phyloP scores from a whole-genome alignment of 2,888 invertebrate genomes.

The Rhamnusium bicolor region DNA sequence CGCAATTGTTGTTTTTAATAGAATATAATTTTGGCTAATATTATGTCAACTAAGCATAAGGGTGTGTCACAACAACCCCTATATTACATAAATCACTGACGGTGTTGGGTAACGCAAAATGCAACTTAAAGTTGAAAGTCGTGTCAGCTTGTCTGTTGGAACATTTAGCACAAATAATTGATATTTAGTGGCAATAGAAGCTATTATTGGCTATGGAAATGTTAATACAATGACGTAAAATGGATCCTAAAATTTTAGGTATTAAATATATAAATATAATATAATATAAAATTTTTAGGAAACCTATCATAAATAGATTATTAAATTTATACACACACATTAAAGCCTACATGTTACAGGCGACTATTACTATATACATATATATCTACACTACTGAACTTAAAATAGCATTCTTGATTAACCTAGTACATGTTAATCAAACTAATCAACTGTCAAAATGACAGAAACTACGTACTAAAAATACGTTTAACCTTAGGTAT shows the following conservation, averaged over 20 bases:
- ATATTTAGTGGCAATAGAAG: conserved; percentile 37
- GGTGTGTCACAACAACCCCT: conserved; percentile 63
- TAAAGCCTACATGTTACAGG: no score
- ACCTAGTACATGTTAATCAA: no score
- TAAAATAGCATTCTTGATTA: no score
- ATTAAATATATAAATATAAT: no score
- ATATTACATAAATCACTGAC: conserved; percentile 59
- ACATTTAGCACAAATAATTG: conserved; percentile 54
- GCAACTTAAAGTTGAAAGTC: conserved; percentile 57
- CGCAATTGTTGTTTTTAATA: conserved; percentile 64
- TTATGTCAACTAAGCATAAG: conserved; percentile 65
- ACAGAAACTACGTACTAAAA: no score
- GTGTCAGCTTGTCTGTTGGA: conserved; percentile 55
- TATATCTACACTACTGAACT: no score
- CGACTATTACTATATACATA: no score
- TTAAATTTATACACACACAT: no score
- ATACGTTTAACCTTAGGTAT: no score
- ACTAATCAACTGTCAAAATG: no score
- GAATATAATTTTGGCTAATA: conserved; percentile 61
- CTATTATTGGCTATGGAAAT: conserved; percentile 12
- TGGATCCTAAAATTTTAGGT: background rate
- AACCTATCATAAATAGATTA: no score
- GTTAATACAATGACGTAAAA: background rate
- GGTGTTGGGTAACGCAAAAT: conserved; percentile 42
- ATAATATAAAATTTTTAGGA: no score